Conservation (phyloP, 1,140 invertebrate species). For the Linepithema humile region DNA sequence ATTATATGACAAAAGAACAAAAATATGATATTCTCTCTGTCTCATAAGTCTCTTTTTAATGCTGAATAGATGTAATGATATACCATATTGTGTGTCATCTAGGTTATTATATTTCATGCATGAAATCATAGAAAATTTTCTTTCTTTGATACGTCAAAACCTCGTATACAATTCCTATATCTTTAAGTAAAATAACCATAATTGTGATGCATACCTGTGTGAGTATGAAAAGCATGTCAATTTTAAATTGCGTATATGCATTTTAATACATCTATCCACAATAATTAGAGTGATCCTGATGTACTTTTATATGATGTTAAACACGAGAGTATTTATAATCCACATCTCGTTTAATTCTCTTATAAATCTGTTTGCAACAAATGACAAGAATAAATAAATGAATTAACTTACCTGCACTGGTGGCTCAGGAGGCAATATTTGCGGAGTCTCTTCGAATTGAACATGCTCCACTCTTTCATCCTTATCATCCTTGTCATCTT, state of each 20-base stretch:
- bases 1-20: constrained; percentile 49
- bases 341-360: neutral
- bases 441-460: constrained; percentile 80
- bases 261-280: neutral
- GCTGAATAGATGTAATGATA: constrained; percentile 67
- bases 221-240: neutral
- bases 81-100: constrained; percentile 68
- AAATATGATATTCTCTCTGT: constrained; percentile 54
- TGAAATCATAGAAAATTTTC: constrained; percentile 59
- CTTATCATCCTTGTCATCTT: constrained; percentile 82
- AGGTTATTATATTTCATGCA: constrained; percentile 77
- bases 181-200: neutral
- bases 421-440: constrained; percentile 77
- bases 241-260: neutral
- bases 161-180: neutral
- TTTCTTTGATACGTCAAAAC: neutral
- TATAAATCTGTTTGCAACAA: constrained; percentile 36
- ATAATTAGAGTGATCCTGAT: neutral
- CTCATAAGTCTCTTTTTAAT: constrained; percentile 67
- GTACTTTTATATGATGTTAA: neutral
- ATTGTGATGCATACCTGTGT: neutral
- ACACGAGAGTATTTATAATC: neutral
- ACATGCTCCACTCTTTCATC: constrained; percentile 80
- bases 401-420: constrained; percentile 68
- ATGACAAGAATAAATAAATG: constrained; percentile 12